Evolutionary conservation across 2,797 vertebrate species (phyloP).

Genomic region (Erpetoichthys calabaricus): DNA sequence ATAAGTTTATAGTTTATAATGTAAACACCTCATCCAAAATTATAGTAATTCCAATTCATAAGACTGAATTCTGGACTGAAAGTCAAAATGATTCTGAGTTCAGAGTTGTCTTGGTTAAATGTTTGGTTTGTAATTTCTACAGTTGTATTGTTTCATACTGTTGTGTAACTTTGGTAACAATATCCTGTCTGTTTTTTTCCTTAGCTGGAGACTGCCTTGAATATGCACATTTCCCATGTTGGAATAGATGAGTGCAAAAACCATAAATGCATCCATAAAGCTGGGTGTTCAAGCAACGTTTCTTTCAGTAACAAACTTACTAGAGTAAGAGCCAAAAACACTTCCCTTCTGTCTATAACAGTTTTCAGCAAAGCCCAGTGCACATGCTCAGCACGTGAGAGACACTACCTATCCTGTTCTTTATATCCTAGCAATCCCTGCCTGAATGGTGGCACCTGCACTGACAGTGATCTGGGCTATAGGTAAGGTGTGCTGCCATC

Average conservation of each 20-base stretch:
- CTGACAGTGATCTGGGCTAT: conserved; percentile 64
- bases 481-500: conserved; percentile 35
- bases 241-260: conserved; percentile 59
- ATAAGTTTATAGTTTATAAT: too few species aligned
- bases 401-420: conserved; percentile 51
- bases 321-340: conserved; percentile 43
- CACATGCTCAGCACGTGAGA: conserved; percentile 57
- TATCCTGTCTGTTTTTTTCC: conserved; percentile 7
- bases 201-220: conserved; percentile 65
- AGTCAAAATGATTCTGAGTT: too few species aligned
- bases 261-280: conserved; percentile 49
- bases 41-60: too few species aligned
- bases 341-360: conserved; percentile 59
- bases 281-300: conserved; percentile 52
- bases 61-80: too few species aligned
- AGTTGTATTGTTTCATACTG: too few species aligned
- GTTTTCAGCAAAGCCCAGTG: conserved; percentile 43
- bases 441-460: conserved; percentile 64
- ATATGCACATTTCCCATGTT: conserved; percentile 54
- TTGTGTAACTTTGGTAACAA: too few species aligned
- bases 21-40: too few species aligned
- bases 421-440: conserved; percentile 57
- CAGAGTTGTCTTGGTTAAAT: too few species aligned
- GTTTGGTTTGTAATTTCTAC: too few species aligned
- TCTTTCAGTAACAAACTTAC: conserved; percentile 45